Conservation (phyloP, 1,140 invertebrate species). For the Calephelis virginiensis region DNA sequence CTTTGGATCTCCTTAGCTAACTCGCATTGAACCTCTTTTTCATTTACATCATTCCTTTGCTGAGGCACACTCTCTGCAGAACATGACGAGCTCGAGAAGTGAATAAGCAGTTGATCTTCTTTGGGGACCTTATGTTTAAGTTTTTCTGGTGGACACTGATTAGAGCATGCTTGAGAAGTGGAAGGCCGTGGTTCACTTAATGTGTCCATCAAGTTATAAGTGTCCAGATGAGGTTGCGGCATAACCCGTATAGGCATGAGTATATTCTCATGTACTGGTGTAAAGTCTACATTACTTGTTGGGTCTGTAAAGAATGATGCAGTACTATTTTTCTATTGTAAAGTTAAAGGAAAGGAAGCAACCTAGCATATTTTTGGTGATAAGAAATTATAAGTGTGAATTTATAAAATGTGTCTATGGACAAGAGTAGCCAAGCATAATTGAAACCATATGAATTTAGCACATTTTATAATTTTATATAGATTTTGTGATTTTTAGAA, state of each 20-base stretch:
- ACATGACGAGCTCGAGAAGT: constrained; percentile 54
- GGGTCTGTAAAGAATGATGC: constrained; percentile 35
- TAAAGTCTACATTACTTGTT: constrained; percentile 31
- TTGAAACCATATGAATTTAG: no score
- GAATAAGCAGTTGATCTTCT: constrained; percentile 48
- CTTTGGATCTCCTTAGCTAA: constrained; percentile 29
- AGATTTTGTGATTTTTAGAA: no score
- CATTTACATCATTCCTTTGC: constrained; percentile 23
- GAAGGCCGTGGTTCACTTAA: constrained; percentile 3
- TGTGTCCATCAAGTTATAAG: constrained; percentile 4
- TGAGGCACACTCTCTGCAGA: constrained; percentile 51
- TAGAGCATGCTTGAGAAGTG: constrained; percentile 1
- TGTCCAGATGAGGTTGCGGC: neutral
- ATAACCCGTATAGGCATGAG: neutral
- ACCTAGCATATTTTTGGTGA: no score
- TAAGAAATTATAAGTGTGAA: no score
- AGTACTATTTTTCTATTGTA: neutral
- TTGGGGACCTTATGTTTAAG: constrained; percentile 33
- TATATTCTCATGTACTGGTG: constrained; percentile 48
- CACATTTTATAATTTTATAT: no score
- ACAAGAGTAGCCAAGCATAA: no score
- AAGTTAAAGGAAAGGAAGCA: no score
- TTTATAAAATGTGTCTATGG: no score
- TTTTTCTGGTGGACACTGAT: constrained; percentile 38
- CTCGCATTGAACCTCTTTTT: constrained; percentile 45